Conservation (phyloP, 2,113 vertebrate genomes). For the Lophochroa leadbeateri region DNA sequence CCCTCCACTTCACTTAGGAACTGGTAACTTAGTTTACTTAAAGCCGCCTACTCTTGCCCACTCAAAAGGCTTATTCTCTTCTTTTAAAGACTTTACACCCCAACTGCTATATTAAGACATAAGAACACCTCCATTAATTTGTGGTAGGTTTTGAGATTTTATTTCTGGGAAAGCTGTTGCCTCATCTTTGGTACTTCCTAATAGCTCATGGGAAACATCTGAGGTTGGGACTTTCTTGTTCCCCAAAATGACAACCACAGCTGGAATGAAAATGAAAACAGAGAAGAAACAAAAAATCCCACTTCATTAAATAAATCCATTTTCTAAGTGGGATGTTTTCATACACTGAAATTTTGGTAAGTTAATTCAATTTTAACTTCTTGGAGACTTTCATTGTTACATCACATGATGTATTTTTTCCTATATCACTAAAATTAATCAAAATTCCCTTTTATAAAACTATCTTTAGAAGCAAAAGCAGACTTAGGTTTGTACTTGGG, state of each 20-base stretch:
- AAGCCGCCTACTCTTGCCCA: not conserved
- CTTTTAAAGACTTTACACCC: not conserved
- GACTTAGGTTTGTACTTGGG: not conserved
- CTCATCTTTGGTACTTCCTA: slow-evolving; percentile 10
- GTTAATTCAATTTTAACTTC: not conserved
- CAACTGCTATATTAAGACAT: not conserved
- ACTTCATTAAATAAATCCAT: not conserved
- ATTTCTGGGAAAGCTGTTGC: not conserved
- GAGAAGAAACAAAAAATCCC: not conserved
- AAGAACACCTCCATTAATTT: not conserved
- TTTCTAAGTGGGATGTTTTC: not conserved
- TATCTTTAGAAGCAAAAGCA: not conserved
- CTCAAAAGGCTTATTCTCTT: not conserved
- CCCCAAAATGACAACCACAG: not conserved
- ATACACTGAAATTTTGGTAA: not conserved
- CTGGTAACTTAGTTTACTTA: not conserved
- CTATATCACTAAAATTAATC: not conserved
- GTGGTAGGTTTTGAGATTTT: not conserved
- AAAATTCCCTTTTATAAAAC: not conserved
- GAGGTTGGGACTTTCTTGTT: slow-evolving; percentile 29
- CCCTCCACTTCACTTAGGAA: not conserved
- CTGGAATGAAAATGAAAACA: not conserved
- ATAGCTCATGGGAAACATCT: not conserved
- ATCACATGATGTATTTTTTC: not conserved
- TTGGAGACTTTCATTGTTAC: not conserved